Evolutionary conservation across 2,113 vertebrate genomes (phyloP).

Genomic region (Microtus pennsylvanicus): DNA sequence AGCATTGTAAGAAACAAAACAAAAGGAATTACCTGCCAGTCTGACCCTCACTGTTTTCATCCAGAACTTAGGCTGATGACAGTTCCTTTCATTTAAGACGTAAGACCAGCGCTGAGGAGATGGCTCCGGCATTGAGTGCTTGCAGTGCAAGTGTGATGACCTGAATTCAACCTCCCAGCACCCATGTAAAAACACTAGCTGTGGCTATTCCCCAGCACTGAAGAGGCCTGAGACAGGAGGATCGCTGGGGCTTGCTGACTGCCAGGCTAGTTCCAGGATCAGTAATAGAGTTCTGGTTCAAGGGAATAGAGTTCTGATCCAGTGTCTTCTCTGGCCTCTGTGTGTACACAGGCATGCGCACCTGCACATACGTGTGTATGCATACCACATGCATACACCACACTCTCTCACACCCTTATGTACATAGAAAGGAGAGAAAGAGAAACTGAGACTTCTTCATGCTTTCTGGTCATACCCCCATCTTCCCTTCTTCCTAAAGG

Average conservation of each 20-base stretch:
- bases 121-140: neutral
- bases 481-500: neutral
- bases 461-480: neutral
- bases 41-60: neutral
- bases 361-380: neutral
- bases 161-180: neutral
- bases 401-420: neutral
- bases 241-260: neutral
- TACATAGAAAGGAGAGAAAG: neutral
- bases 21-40: neutral
- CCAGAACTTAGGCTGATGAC: neutral
- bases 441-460: fast-evolving
- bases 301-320: neutral
- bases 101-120: neutral
- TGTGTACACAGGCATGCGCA: too few species aligned
- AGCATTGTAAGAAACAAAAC: neutral
- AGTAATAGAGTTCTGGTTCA: neutral
- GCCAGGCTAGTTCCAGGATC: neutral
- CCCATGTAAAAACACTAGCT: neutral
- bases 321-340: neutral
- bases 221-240: neutral
- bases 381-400: neutral
- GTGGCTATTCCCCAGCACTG: neutral
- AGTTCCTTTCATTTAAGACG: neutral
- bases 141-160: neutral